A percentile compares a stretch with the other conserved stretches of the same genome.
Evolutionary conservation across 2,113 vertebrate species (phyloP).

Genomic region (Corvus hawaiiensis): DNA sequence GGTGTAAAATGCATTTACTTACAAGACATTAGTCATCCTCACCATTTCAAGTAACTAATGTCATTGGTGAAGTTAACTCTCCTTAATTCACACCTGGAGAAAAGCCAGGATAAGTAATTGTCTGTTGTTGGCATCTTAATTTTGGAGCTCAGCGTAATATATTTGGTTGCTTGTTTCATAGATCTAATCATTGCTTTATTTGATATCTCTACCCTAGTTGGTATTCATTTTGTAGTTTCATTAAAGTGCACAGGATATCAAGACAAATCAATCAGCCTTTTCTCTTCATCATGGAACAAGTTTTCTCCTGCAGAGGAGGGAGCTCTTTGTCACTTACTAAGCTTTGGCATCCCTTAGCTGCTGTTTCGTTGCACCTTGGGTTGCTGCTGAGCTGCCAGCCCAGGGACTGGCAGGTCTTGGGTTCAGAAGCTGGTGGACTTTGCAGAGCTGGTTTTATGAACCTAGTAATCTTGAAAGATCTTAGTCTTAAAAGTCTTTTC

Average conservation of each 20-base stretch:
- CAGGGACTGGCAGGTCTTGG: not conserved
- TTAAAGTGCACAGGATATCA: not conserved
- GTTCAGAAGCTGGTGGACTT: not conserved
- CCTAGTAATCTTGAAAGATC: not conserved
- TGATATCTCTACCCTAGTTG: not conserved
- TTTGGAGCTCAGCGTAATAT: slow-evolving; percentile 14
- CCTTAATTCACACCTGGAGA: slow-evolving; percentile 21
- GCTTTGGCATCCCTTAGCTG: not conserved
- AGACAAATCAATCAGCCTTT: slow-evolving; percentile 9
- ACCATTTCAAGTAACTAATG: not conserved
- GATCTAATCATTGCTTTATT: slow-evolving; percentile 48
- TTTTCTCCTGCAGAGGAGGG: not conserved
- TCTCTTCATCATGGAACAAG: not conserved
- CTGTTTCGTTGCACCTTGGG: not conserved
- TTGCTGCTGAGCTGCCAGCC: not conserved
- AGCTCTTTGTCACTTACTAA: not conserved
- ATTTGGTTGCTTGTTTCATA: slow-evolving; percentile 18
- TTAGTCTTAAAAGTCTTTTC: not conserved
- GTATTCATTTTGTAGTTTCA: slow-evolving; percentile 14
- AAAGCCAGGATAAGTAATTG: slow-evolving; percentile 46
- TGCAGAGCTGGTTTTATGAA: not conserved
- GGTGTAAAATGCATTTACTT: not conserved
- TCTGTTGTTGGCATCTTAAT: slow-evolving; percentile 28
- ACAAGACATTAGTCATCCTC: not conserved
- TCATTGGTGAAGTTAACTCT: not conserved